Base-by-base conservation (phyloP, 2,797 vertebrate genomes). In the Odontamblyopus rebecca region DNA sequence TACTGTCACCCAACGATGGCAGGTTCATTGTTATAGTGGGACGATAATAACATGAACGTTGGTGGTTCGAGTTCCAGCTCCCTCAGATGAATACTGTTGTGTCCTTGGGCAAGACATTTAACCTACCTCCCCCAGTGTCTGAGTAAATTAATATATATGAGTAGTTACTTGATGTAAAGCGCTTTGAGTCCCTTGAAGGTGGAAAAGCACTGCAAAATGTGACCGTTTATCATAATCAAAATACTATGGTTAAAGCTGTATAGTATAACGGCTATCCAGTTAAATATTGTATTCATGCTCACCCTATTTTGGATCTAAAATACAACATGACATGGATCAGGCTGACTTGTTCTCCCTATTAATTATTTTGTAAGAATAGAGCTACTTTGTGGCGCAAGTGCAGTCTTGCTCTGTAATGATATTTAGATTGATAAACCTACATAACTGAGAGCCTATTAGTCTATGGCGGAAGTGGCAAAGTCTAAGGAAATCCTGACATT, bases 401-500 rank as follows among this genome's bases (percentile, higher is more conserved):
- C 44, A n/a, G 32, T 64, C 8, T 61, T 67, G 50, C 26, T 77
- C 27, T 1, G 0, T 50, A 70, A 48, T 66, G 23, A 68, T 79
- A 61, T 79, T 62, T 74, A 16, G 70, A 44, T 79, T 27, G 54
- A 15, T 70, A 41, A 65, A 75, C 57, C 1, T n/a, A 61, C 61
- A 68, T 32, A 62, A 74, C 56, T 1, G 9, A 62, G 61, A 44
- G n/a, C 29, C 27, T 70, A 48, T 18, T 61, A 63, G 72, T 62
- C 60, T 19, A 13, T 11, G 13, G 12, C 5, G 59, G 26, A 4
- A 59, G 30, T 69, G 64, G 56, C 53, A 61, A 54, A 86, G 41
- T 70, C 72, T 75, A 73, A 93, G 89, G 89, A 92, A 89, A 90
- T 92, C 91, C 90, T 89, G 82, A 86, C 81, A 87, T 90, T 92